Evolutionary conservation across 1,140 invertebrate species (phyloP).

Genomic region (Anthonomus grandis): DNA sequence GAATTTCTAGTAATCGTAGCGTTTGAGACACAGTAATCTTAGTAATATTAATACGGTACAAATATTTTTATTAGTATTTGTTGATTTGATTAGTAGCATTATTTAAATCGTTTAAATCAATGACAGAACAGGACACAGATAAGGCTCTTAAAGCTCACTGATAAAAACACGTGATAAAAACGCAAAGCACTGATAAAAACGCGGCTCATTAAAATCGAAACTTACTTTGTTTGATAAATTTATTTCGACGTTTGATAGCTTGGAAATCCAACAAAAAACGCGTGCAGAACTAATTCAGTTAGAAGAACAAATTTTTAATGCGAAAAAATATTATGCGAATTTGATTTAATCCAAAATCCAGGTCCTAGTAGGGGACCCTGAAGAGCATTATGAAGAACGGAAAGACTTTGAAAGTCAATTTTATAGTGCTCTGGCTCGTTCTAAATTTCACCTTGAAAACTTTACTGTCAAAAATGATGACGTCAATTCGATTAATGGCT

Average conservation of each 20-base stretch:
- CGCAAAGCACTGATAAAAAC: too few relatives aligned
- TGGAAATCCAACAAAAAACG: background rate
- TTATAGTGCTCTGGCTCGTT: background rate
- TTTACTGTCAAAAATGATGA: background rate
- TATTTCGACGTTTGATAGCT: background rate
- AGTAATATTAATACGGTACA: too few relatives aligned
- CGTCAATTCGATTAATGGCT: background rate
- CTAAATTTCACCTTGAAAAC: too few relatives aligned
- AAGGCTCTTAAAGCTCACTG: too few relatives aligned
- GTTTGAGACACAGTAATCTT: too few relatives aligned
- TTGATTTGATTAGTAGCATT: too few relatives aligned
- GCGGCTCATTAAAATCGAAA: background rate
- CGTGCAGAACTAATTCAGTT: background rate
- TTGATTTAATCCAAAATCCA: background rate
- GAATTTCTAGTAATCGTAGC: too few relatives aligned
- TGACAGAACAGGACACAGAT: too few relatives aligned
- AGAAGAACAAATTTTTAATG: background rate
- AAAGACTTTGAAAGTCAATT: too few relatives aligned
- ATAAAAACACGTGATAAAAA: too few relatives aligned
- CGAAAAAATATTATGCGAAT: background rate
- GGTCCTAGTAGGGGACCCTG: background rate
- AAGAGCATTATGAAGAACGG: background rate
- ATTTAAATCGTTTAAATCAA: too few relatives aligned
- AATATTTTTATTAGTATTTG: too few relatives aligned
- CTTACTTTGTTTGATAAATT: background rate